Evolutionary conservation across 2,113 vertebrate genomes (phyloP).

Genomic region (Larimichthys crocea): DNA sequence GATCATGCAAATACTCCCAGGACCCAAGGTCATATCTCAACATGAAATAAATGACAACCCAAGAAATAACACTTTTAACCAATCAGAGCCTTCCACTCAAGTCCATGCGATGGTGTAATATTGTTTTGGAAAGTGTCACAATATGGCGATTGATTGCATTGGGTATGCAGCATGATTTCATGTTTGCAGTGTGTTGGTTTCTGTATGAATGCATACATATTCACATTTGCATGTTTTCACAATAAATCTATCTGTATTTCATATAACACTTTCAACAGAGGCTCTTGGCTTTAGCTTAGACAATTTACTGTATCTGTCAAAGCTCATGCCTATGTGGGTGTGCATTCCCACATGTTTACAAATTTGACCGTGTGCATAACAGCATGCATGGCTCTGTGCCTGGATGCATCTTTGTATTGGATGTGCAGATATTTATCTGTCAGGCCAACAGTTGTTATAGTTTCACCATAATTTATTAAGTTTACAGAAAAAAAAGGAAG

Average conservation of each 20-base stretch:
- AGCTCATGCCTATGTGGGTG: constrained; percentile 7
- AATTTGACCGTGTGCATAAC: background rate
- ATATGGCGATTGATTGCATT: constrained; percentile 53
- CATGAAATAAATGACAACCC: constrained; percentile 48
- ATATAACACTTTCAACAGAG: constrained; percentile 26
- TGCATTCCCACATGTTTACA: background rate
- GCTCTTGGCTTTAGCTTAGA: constrained; percentile 13
- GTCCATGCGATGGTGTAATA: constrained; percentile 27
- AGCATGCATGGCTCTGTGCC: background rate
- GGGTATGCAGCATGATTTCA: constrained; percentile 28
- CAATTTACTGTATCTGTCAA: constrained; percentile 9
- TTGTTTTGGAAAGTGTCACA: constrained; percentile 46
- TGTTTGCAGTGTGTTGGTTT: constrained; percentile 26
- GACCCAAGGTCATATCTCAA: constrained; percentile 48
- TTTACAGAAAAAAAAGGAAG: constrained; percentile 29
- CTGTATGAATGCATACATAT: constrained; percentile 20
- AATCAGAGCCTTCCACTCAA: constrained; percentile 30
- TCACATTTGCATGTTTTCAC: constrained; percentile 43
- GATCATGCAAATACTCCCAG: constrained; percentile 43
- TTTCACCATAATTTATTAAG: constrained; percentile 47
- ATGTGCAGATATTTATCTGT: constrained; percentile 46
- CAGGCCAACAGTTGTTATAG: constrained; percentile 4
- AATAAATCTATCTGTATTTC: constrained; percentile 38
- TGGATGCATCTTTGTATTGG: background rate
- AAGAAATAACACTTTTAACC: constrained; percentile 34